Conservation (phyloP, 2,113 vertebrate genomes). For the Australoheros scitulus region DNA sequence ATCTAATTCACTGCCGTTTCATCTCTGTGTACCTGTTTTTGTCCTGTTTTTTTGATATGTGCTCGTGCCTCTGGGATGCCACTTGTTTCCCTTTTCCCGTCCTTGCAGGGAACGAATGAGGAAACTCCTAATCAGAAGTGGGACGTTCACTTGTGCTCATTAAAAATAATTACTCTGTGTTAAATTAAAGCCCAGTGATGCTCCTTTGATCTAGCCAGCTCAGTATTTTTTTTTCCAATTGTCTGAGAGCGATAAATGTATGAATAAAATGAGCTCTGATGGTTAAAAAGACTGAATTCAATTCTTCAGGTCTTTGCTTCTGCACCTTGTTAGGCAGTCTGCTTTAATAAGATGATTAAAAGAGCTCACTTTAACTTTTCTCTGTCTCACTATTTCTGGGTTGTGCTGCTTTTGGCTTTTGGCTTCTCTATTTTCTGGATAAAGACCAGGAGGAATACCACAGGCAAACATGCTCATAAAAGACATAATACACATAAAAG, state of each 20-base stretch:
- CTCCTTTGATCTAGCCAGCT: conserved; percentile 65
- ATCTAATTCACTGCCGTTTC: not conserved
- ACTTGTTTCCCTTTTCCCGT: conserved; percentile 39
- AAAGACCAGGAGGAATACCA: not conserved
- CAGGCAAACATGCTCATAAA: conserved; percentile 1
- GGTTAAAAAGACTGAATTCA: conserved; percentile 13
- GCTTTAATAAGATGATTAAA: not conserved
- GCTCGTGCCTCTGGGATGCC: conserved; percentile 44
- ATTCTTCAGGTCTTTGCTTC: not conserved
- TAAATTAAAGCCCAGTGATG: conserved; percentile 65
- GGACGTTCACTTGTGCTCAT: conserved; percentile 61
- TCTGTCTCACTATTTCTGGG: not conserved
- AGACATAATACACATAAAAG: conserved; percentile 29
- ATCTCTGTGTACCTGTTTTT: conserved; percentile 14
- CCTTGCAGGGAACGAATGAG: conserved; percentile 28
- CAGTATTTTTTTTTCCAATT: conserved; percentile 32
- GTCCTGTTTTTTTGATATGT: conserved; percentile 45
- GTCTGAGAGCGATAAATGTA: conserved; percentile 23
- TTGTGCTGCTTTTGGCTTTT: not conserved
- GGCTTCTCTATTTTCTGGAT: not conserved
- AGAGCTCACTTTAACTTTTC: not conserved
- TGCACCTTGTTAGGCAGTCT: conserved; percentile 8
- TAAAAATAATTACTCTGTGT: conserved; percentile 77
- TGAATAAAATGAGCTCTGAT: conserved; percentile 24
- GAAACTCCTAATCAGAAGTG: conserved; percentile 66